A percentile compares a stretch with the other conserved stretches of the same genome.
phyloP scores from a whole-genome alignment of 2,888 invertebrate species.

The Napeogenes sylphis region DNA sequence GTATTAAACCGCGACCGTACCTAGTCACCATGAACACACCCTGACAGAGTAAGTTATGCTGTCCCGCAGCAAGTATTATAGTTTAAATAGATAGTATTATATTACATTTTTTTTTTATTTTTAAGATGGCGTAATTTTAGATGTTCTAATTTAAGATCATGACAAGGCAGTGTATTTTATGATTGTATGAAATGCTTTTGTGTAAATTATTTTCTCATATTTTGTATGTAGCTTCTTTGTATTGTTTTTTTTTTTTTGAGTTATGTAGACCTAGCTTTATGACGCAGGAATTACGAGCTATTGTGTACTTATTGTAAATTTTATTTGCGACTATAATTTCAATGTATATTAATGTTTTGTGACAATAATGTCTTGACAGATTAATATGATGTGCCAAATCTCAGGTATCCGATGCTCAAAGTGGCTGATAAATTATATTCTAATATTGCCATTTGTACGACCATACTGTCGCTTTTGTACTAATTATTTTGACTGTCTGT shows the following conservation, averaged over 20 bases:
- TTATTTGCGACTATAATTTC: constrained; percentile 29
- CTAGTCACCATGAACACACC: constrained; percentile 59
- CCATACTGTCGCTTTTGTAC: constrained; percentile 28
- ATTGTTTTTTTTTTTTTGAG: constrained; percentile 43
- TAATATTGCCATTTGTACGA: constrained; percentile 23
- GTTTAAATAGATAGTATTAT: constrained; percentile 61
- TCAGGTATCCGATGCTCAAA: constrained; percentile 25
- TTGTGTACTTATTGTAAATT: constrained; percentile 42
- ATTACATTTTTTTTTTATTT: constrained; percentile 51
- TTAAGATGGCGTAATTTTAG: constrained; percentile 75
- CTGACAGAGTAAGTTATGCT: constrained; percentile 49
- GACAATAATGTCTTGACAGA: constrained; percentile 53
- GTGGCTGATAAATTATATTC: constrained; percentile 12
- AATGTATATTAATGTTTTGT: constrained; percentile 33
- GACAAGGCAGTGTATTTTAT: constrained; percentile 68
- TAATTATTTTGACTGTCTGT: constrained; percentile 20
- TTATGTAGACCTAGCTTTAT: constrained; percentile 45
- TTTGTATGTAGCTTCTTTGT: constrained; percentile 60
- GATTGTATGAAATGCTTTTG: constrained; percentile 55
- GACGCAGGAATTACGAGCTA: constrained; percentile 39
- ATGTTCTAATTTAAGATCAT: constrained; percentile 70
- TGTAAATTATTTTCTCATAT: constrained; percentile 54
- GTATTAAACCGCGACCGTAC: constrained; percentile 26
- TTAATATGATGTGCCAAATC: constrained; percentile 29
- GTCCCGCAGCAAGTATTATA: constrained; percentile 58